A percentile compares a stretch with the other conserved stretches of the same genome.
Conservation (phyloP, 1,140 invertebrate species). For the Scaptomyza graminum region DNA sequence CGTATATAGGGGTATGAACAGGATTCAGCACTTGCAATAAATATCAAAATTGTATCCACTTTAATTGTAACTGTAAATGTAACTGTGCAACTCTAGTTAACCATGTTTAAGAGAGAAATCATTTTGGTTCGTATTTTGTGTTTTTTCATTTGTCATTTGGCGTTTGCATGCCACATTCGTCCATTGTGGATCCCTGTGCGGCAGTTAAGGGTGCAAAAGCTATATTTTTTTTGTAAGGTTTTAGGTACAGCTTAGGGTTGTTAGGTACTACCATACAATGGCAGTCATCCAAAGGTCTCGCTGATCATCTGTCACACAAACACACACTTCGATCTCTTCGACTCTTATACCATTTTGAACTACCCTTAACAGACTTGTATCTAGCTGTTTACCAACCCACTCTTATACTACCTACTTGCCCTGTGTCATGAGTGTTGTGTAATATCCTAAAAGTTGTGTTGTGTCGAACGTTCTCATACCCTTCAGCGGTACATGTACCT, state of each 20-base stretch:
- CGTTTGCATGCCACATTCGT: conserved; percentile 61
- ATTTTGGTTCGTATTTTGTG: conserved; percentile 27
- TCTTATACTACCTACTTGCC: conserved; percentile 2
- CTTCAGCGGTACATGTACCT: conserved; percentile 18
- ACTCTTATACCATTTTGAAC: not conserved
- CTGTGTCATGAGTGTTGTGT: conserved; percentile 29
- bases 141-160: conserved; percentile 10
- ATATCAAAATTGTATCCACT: conserved; percentile 22
- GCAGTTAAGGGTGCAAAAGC: conserved; percentile 49
- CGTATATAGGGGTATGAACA: conserved; percentile 14
- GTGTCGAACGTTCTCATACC: conserved; percentile 3
- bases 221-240: conserved; percentile 6
- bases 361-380: not conserved
- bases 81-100: conserved; percentile 44
- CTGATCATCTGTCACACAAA: not conserved
- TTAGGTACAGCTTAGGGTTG: too few relatives aligned
- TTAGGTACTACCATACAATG: too few relatives aligned
- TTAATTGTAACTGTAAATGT: conserved; percentile 23
- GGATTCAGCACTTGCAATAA: conserved; percentile 32
- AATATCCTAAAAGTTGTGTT: conserved; percentile 36
- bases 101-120: conserved; percentile 22
- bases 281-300: not conserved
- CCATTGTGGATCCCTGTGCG: conserved; percentile 75
- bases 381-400: conserved; percentile 2
- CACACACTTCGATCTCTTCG: not conserved